Evolutionary conservation across 1,140 invertebrate species (phyloP), one percentile per base, ranked within the genome.

Genomic region (Platyura marginata): DNA sequence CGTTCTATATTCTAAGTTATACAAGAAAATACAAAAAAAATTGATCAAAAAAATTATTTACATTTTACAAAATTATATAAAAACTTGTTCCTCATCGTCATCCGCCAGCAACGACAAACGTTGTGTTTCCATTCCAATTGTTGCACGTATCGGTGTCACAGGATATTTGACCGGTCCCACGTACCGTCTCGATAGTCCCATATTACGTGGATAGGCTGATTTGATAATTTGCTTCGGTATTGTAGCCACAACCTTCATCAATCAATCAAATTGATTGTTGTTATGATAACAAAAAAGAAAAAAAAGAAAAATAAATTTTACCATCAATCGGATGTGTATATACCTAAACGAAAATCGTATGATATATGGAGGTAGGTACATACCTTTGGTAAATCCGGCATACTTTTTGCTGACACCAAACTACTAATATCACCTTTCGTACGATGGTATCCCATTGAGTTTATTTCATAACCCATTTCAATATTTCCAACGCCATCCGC

Each of bases 111-210:
- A 37, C 44, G 44, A 35, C 42, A 46, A 21, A 18, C 43, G 16
- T 46, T 18, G 42, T 36, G 22, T 13, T 40, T 21, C 25, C 19
- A 25, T 35, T 37, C 21, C 33, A 29, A 10, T 13, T 16, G 22
- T 46, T 55, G 41, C 49, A 45, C 58, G 59, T 1, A 60, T 47
- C 25, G 71, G 71, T 36, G 71, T 74, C 4, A 72, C 70, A n/a
- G 71, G 71, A 52, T 74, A 74, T 42, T 62, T 57, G 0, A 72
- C 67, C 21, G 69, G 70, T 0, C 71, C 71, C 16, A 64, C 46
- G 68, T 70, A 74, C 46, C 63, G 64, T 47, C 71, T 57, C 40
- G 70, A 65, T 0, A 70, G 47, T 6, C 65, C 68, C 47, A 66
- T 63, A 49, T 66, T 70, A 40, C 69, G 57, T 3, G 69, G 68